Evolutionary conservation across 1,140 invertebrate species (phyloP), one percentile per base, ranked within the genome.

Genomic region (Acarapis woodi): DNA sequence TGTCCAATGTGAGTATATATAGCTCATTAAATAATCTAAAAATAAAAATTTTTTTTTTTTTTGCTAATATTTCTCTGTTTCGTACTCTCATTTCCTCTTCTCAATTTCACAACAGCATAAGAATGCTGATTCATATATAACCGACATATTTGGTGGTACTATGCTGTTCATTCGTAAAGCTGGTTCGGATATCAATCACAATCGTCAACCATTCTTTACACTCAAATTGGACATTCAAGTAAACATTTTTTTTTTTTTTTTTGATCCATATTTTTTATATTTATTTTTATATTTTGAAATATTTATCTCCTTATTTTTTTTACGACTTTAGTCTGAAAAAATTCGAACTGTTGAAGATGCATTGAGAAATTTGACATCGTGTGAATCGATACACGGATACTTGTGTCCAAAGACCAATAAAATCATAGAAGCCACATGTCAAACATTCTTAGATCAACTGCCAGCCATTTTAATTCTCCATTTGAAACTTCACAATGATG

Each of bases 191-290:
- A 61, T 69, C 32, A 75, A 73, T 2, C 60, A 60, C 10, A 64
- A 60, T 29, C 69, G 87, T 39, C 74, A 88, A 54, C 82, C 83
- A 3, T 93, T 90, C 56, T 85, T 85, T 51, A 83, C 80, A 3
- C 58, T 90, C 10, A 79, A 80, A 51, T 62, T 93, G 24, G 83
- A 90, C 48, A 85, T 90, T 47, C 79, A 88, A 63, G 80, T 83
- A 55, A 53, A 31, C 44, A 33, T 20, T 23, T 8, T 8, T 19
- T 4, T 10, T 16, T 6, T 33, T 41, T 14, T 29, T 9, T 32
- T 15, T 29, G 3, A 12, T 36, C n/a, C n/a, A 22, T 23, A 2
- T 36, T 12, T 30, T 36, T 14, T 36, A n/a, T 2, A 9, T 28
- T 15, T 9, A n/a, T 42, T 16, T 22, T 30, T 32, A 24, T n/a